A percentile compares a stretch with the other conserved stretches of the same genome.
Conservation (phyloP, 2,888 invertebrate genomes). For the Patella pellucida region DNA sequence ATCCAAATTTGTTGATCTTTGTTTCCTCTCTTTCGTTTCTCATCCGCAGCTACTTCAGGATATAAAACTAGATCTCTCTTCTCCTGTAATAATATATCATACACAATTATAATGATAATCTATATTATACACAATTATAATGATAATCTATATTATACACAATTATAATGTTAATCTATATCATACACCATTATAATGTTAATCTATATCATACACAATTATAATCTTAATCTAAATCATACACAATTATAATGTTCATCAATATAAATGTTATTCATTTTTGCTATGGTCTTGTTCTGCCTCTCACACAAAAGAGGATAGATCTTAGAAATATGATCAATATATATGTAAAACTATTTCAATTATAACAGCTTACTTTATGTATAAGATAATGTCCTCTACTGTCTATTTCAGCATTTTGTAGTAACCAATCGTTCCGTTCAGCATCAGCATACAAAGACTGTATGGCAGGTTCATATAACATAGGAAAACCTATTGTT, state of each 20-base stretch:
- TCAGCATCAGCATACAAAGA: conserved; percentile 33
- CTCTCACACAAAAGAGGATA: no score
- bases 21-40: conserved; percentile 53
- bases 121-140: neutral
- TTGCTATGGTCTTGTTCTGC: no score
- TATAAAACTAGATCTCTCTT: conserved; percentile 51
- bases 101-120: neutral
- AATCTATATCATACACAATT: no score
- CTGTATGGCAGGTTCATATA: conserved; percentile 38
- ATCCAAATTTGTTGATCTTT: conserved; percentile 61
- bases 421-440: conserved; percentile 31
- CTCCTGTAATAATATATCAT: conserved; percentile 35
- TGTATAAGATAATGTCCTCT: conserved; percentile 52
- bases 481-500: conserved; percentile 48
- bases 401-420: conserved; percentile 48
- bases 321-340: no score
- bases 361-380: conserved; percentile 43
- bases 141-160: no score
- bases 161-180: no score
- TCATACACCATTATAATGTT: no score
- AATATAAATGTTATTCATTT: no score
- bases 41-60: conserved; percentile 57
- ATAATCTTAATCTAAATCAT: no score
- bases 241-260: no score
- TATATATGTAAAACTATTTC: no score